Percentiles rank a stretch among this genome's conserved stretches.
Conservation (phyloP, 2,888 invertebrate species). For the Xestia rhomboidea region DNA sequence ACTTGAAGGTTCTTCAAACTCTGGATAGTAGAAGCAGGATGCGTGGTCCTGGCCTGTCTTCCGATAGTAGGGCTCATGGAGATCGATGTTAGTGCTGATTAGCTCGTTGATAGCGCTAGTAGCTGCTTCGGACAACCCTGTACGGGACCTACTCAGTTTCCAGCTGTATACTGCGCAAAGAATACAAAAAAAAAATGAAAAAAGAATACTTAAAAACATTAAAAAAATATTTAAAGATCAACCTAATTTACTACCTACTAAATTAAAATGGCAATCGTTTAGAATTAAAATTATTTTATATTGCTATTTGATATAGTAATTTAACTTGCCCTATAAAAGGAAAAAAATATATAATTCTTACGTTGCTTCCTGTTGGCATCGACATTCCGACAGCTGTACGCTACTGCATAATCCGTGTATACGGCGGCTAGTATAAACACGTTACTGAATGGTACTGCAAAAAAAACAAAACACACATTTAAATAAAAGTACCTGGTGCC, state of each 20-base stretch:
- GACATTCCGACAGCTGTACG: slow-evolving; percentile 91
- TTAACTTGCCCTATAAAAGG: background rate
- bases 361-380: slow-evolving; percentile 77
- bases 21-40: slow-evolving; percentile 85
- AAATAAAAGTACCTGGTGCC: background rate
- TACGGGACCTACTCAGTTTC: slow-evolving; percentile 79
- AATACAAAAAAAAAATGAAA: background rate
- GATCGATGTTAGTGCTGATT: slow-evolving; percentile 73
- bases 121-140: slow-evolving; percentile 73
- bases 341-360: slow-evolving; percentile 61
- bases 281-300: too few relatives aligned
- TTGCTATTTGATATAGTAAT: too few relatives aligned
- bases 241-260: too few relatives aligned
- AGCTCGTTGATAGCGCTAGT: slow-evolving; percentile 69
- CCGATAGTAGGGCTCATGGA: slow-evolving; percentile 79
- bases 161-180: slow-evolving; percentile 82
- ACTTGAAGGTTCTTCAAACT: slow-evolving; percentile 70
- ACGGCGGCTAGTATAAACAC: slow-evolving; percentile 92
- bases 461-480: background rate
- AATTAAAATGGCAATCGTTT: too few relatives aligned
- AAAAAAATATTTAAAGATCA: too few relatives aligned
- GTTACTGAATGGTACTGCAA: slow-evolving; percentile 78
- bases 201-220: too few relatives aligned
- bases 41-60: slow-evolving; percentile 75
- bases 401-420: slow-evolving; percentile 91